A percentile compares a stretch with the other conserved stretches of the same genome.
Conservation (phyloP, 2,888 invertebrate genomes). For the Theretra japonica region DNA sequence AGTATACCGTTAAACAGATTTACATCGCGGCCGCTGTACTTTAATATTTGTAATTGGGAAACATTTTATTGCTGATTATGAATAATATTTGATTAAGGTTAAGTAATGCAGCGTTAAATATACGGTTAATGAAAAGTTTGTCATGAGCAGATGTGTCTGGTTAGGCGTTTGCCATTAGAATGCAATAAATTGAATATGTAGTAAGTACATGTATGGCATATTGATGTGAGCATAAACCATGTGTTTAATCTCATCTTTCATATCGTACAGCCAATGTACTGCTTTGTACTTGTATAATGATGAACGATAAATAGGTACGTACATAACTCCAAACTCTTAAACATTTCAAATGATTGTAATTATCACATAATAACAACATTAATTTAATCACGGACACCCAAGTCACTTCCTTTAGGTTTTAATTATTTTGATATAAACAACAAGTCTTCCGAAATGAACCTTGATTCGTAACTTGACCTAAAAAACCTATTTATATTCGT, state of each 20-base stretch:
- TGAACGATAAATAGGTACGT: too few relatives aligned
- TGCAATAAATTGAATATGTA: too few relatives aligned
- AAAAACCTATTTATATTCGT: background rate
- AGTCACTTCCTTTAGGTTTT: background rate
- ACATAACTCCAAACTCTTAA: background rate
- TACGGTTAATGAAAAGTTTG: too few relatives aligned
- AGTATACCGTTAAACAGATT: constrained; percentile 56
- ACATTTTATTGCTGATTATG: constrained; percentile 5
- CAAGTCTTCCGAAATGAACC: background rate
- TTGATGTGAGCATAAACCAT: too few relatives aligned
- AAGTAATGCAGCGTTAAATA: background rate
- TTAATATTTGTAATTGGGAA: constrained; percentile 18
- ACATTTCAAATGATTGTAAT: background rate
- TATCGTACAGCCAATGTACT: too few relatives aligned
- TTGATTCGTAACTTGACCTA: constrained; percentile 11
- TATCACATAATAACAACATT: background rate
- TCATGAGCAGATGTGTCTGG: too few relatives aligned
- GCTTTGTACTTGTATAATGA: too few relatives aligned
- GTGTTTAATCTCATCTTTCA: too few relatives aligned
- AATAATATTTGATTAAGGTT: background rate
- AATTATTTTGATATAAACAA: background rate
- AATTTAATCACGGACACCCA: background rate
- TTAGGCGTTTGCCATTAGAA: too few relatives aligned
- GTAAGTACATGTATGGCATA: too few relatives aligned
- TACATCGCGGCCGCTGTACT: constrained; percentile 32